Evolutionary conservation across 2,113 vertebrate genomes (phyloP).

Genomic region (Mesembrinibis cayennensis): DNA sequence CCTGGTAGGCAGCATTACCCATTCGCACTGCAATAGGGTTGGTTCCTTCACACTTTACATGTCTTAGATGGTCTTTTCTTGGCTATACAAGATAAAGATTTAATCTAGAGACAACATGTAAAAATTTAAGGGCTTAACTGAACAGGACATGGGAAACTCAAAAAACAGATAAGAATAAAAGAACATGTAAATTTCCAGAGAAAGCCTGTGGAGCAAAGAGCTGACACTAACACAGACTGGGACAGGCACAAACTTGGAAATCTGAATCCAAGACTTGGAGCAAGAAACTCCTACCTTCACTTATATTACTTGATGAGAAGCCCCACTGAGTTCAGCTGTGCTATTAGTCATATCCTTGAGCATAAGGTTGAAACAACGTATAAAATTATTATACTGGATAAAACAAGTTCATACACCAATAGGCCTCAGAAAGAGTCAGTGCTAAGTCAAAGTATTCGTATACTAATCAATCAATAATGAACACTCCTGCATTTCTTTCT

Average conservation of each 20-base stretch:
- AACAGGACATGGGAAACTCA: not conserved
- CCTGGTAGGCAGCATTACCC: not conserved
- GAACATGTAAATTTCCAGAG: not conserved
- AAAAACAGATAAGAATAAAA: not conserved
- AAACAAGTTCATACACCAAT: not conserved
- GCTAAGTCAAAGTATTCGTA: not conserved
- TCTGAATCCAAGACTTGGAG: not conserved
- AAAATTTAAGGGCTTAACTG: not conserved
- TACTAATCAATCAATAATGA: not conserved
- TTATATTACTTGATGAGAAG: not conserved
- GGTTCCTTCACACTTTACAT: not conserved
- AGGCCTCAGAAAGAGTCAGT: not conserved
- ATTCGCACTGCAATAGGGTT: not conserved
- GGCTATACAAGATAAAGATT: not conserved
- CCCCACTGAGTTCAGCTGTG: not conserved
- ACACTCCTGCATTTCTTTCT: not conserved
- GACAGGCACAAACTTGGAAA: not conserved
- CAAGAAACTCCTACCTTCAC: not conserved
- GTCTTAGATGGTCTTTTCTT: not conserved
- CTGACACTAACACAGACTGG: not conserved
- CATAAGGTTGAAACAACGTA: not conserved
- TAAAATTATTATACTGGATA: not conserved
- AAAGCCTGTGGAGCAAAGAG: not conserved
- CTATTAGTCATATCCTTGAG: not conserved
- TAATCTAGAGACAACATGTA: not conserved